phyloP scores from a whole-genome alignment of 1,140 invertebrate genomes.

The Branchinecta lindahli region DNA sequence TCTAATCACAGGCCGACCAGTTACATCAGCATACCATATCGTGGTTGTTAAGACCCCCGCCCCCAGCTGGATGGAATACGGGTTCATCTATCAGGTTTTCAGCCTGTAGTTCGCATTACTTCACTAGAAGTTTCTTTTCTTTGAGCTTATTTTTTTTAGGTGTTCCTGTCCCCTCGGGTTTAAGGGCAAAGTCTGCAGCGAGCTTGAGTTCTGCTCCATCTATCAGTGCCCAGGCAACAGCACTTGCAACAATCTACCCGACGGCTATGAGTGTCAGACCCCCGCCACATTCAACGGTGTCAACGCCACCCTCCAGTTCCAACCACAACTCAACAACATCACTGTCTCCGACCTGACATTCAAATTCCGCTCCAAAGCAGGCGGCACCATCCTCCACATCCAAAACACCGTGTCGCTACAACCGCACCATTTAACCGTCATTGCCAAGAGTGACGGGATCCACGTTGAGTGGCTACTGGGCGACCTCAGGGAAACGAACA shows the following conservation, averaged over 20 bases:
- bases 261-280: constrained; percentile 82
- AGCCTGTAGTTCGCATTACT: constrained; percentile 13
- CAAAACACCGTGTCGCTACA: constrained; percentile 21
- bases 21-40: no score
- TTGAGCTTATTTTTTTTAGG: constrained; percentile 24
- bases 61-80: no score
- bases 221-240: constrained; percentile 59
- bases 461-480: constrained; percentile 18
- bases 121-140: constrained; percentile 14
- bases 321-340: constrained; percentile 17
- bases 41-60: no score
- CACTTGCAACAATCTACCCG: constrained; percentile 67
- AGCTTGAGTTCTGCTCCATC: constrained; percentile 78
- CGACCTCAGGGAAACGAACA: constrained; percentile 10
- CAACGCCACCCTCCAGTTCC: constrained; percentile 25
- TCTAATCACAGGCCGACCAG: no score
- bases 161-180: constrained; percentile 75
- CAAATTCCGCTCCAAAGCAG: constrained; percentile 19
- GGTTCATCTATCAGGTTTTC: no score
- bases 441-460: constrained; percentile 11
- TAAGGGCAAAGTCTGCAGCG: constrained; percentile 78
- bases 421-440: constrained; percentile 13
- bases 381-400: constrained; percentile 17
- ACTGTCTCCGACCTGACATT: constrained; percentile 14
- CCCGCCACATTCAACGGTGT: constrained; percentile 67